phyloP scores from a whole-genome alignment of 2,888 invertebrate genomes.

The Hydrotaea cyrtoneurina region DNA sequence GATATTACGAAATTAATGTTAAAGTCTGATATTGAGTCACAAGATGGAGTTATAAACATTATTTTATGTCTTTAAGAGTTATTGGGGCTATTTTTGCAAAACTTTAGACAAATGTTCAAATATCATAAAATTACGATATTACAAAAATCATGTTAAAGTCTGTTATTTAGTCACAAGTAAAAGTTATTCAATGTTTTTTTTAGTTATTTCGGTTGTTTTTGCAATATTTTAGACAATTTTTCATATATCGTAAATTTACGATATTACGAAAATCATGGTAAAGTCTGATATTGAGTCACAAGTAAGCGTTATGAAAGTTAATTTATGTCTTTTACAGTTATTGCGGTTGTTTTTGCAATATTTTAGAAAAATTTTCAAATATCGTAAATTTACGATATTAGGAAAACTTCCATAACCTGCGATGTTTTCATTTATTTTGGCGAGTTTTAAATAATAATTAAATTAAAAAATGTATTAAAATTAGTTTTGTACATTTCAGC shows the following conservation, averaged over 20 bases:
- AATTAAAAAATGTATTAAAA: too few species aligned
- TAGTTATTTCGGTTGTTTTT: background rate
- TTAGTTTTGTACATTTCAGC: too few species aligned
- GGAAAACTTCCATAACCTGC: background rate
- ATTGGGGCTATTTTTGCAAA: too few species aligned
- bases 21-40: too few species aligned
- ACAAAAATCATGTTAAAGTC: background rate
- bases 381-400: constrained; percentile 14
- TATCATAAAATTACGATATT: constrained; percentile 12
- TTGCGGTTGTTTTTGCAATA: too few species aligned
- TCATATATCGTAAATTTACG: constrained; percentile 4
- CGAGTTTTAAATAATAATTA: too few species aligned
- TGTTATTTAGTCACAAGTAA: too few species aligned
- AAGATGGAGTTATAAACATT: too few species aligned
- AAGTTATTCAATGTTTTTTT: background rate
- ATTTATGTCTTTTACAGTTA: background rate
- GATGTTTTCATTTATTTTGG: too few species aligned
- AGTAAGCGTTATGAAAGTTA: background rate
- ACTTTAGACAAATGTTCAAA: background rate
- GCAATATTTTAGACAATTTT: background rate
- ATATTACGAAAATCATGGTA: background rate
- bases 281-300: too few species aligned
- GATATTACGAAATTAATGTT: background rate
- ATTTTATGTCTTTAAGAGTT: too few species aligned
- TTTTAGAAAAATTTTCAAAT: background rate